phyloP scores from a whole-genome alignment of 2,113 vertebrate species.

The Butorides virescens region DNA sequence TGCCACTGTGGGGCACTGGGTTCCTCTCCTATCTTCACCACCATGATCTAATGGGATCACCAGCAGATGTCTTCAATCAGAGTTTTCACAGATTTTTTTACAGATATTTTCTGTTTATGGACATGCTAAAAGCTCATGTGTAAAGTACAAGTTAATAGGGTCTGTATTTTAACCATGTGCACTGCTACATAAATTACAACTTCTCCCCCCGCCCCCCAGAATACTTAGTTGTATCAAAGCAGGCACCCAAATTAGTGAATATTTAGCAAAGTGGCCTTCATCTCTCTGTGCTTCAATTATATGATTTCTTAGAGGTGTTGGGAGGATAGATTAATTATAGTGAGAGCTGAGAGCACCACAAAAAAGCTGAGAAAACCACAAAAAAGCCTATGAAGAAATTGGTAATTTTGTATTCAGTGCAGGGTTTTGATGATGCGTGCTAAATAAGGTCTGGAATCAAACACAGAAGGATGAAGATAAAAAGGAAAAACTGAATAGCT shows the following conservation, averaged over 20 bases:
- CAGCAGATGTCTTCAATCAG: background rate
- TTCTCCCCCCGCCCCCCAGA: accelerated
- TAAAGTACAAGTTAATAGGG: background rate
- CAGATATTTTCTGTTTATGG: background rate
- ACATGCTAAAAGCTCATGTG: background rate
- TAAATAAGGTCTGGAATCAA: constrained; percentile 46
- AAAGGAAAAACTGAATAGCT: constrained; percentile 16
- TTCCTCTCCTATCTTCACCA: background rate
- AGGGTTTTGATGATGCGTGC: constrained; percentile 13
- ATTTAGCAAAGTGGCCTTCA: constrained; percentile 17
- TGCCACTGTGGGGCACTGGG: background rate
- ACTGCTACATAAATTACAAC: background rate
- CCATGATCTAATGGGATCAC: background rate
- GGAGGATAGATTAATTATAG: constrained; percentile 50
- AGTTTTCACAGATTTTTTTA: background rate
- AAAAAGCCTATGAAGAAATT: constrained; percentile 33
- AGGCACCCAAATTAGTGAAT: background rate
- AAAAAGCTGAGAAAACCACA: constrained; percentile 20
- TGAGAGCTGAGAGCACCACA: constrained; percentile 4
- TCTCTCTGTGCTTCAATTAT: constrained; percentile 23
- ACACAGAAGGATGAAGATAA: background rate
- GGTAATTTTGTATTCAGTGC: constrained; percentile 45
- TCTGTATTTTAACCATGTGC: background rate
- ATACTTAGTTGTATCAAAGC: background rate
- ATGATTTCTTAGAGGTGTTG: constrained; percentile 52